Percentiles rank a stretch among this genome's conserved stretches.
phyloP scores from a whole-genome alignment of 2,113 vertebrate genomes.

The Tricholaema leucomelas region DNA sequence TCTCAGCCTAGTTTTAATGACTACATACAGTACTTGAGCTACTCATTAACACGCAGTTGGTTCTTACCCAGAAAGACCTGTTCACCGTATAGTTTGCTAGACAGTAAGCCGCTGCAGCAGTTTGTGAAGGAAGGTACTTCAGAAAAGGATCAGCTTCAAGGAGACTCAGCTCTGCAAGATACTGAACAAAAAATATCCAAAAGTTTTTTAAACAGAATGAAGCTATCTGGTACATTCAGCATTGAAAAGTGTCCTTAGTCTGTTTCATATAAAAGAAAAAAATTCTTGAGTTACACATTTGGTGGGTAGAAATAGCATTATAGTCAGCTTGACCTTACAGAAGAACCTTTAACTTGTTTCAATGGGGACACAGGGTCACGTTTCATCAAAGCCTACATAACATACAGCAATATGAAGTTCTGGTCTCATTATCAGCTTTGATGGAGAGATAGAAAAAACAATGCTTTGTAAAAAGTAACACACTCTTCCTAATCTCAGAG shows the following conservation, averaged over 20 bases:
- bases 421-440: background rate
- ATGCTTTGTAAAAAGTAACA: background rate
- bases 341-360: background rate
- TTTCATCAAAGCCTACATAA: background rate
- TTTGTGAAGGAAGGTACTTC: conserved; percentile 85
- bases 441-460: background rate
- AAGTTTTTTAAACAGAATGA: background rate
- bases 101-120: conserved; percentile 89
- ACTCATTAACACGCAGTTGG: background rate
- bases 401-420: background rate
- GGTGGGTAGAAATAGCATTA: background rate
- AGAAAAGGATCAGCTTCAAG: conserved; percentile 88
- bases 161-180: conserved; percentile 89
- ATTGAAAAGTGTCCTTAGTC: rapidly evolving
- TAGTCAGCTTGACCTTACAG: background rate
- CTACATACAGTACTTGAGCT: background rate
- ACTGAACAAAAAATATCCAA: conserved; percentile 68
- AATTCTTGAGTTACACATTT: background rate
- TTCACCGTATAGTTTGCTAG: conserved; percentile 88
- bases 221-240: background rate
- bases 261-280: background rate
- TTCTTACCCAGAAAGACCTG: conserved; percentile 83
- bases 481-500: background rate
- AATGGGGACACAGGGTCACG: background rate
- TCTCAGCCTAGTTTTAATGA: background rate